Percentiles rank a stretch among this genome's conserved stretches.
Evolutionary conservation across 2,797 vertebrate species (phyloP).

Genomic region (Catostomus latipinnis): DNA sequence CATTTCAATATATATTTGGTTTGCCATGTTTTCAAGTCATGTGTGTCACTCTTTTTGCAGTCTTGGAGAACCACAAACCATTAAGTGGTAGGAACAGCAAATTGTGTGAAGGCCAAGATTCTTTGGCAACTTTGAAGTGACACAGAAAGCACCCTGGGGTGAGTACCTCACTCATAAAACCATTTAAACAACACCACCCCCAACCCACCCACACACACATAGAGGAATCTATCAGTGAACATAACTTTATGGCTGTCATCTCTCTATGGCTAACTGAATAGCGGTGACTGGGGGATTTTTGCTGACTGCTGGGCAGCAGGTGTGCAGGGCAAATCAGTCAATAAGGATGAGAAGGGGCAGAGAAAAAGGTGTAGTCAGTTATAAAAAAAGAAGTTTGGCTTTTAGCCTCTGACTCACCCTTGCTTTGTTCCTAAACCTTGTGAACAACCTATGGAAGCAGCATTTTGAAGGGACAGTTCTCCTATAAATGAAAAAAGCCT

Average conservation of each 20-base stretch:
- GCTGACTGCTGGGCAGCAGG: conserved; percentile 74
- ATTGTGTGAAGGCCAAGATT: conserved; percentile 6
- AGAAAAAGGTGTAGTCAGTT: conserved; percentile 37
- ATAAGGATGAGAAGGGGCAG: conserved; percentile 40
- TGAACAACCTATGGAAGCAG: too few relatives aligned
- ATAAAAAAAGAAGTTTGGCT: conserved; percentile 14
- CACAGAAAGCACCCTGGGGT: conserved; percentile 31
- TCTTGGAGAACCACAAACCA: conserved; percentile 59
- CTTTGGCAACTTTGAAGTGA: conserved; percentile 31
- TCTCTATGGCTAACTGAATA: conserved; percentile 68
- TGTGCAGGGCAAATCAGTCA: conserved; percentile 74
- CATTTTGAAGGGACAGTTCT: too few relatives aligned
- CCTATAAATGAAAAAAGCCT: too few relatives aligned
- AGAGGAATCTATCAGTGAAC: conserved; percentile 45
- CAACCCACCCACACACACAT: conserved; percentile 28
- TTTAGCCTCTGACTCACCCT: conserved; percentile 1
- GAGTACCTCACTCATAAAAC: conserved; percentile 30
- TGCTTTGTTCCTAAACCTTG: too few relatives aligned
- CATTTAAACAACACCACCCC: conserved; percentile 40
- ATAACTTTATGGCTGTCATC: conserved; percentile 73
- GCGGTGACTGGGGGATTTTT: conserved; percentile 70
- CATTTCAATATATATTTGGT: conserved; percentile 1
- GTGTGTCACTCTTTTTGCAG: neutral
- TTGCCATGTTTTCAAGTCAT: neutral
- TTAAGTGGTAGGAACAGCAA: conserved; percentile 20